Conservation (phyloP, 2,888 invertebrate species). For the Macaria notata region DNA sequence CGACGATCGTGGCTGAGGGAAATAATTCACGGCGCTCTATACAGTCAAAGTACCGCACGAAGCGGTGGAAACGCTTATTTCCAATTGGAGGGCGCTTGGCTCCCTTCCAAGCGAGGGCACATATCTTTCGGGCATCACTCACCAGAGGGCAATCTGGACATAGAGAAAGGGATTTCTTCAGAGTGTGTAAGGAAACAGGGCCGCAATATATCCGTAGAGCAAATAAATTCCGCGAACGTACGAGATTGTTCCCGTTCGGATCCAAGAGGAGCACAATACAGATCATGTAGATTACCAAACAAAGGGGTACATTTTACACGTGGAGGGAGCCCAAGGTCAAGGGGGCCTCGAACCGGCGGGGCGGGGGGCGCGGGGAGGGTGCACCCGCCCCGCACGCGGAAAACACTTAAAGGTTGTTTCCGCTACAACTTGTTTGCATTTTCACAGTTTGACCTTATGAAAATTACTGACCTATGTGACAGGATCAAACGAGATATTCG, state of each 20-base stretch:
- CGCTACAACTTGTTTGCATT: constrained; percentile 9
- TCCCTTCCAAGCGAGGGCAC: constrained; percentile 1
- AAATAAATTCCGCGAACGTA: constrained; percentile 1
- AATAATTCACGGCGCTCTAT: neutral
- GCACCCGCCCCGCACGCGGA: neutral
- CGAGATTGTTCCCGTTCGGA: constrained; percentile 5
- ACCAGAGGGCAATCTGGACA: neutral
- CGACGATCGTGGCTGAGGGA: constrained; percentile 1
- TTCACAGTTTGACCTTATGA: constrained; percentile 8
- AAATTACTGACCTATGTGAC: constrained; percentile 9
- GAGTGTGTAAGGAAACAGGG: neutral
- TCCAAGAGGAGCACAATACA: constrained; percentile 16
- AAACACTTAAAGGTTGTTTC: constrained; percentile 8
- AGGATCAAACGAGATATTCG: neutral
- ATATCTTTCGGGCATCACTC: neutral
- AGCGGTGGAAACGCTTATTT: neutral
- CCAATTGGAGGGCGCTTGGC: neutral
- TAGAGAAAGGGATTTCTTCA: neutral
- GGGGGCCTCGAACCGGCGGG: constrained; percentile 55
- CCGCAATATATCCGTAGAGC: neutral
- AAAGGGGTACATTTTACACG: constrained; percentile 42
- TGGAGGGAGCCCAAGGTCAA: constrained; percentile 52
- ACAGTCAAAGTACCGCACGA: neutral
- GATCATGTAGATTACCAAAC: constrained; percentile 27
- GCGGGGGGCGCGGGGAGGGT: constrained; percentile 17